phyloP scores from a whole-genome alignment of 2,888 invertebrate genomes.

The Leptinotarsa peninsularis region DNA sequence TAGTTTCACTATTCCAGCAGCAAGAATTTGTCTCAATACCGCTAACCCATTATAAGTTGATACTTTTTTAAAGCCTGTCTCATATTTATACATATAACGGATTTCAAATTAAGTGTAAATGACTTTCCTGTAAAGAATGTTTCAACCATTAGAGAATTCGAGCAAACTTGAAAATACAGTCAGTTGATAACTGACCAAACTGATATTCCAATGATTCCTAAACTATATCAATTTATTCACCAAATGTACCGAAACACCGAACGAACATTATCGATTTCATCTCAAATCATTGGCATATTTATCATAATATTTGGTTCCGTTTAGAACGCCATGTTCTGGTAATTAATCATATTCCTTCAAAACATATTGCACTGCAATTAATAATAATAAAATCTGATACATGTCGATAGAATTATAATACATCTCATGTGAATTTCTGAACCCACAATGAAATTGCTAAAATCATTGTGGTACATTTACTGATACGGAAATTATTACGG shows the following conservation, averaged over 20 bases:
- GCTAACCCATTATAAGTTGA: no score
- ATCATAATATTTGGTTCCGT: slow-evolving; percentile 27
- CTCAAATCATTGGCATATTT: slow-evolving; percentile 6
- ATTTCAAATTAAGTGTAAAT: no score
- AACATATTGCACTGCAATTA: slow-evolving; percentile 26
- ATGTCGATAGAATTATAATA: slow-evolving; percentile 9
- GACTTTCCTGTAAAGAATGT: no score
- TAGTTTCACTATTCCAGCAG: no score
- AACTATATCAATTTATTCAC: background rate
- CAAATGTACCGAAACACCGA: background rate
- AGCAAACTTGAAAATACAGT: no score
- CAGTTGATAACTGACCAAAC: no score
- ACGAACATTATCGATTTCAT: slow-evolving; percentile 25
- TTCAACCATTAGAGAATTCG: no score
- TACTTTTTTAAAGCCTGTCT: no score
- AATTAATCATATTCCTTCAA: slow-evolving; percentile 29
- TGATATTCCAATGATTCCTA: background rate
- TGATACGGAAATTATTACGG: background rate
- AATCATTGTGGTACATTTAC: background rate
- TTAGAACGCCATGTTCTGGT: slow-evolving; percentile 24
- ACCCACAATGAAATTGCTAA: background rate
- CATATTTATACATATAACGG: no score
- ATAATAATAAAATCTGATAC: slow-evolving; percentile 28
- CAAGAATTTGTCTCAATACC: no score
- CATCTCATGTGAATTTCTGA: background rate